phyloP scores from a whole-genome alignment of 1,140 invertebrate species.

The Drosophila ogumai region DNA sequence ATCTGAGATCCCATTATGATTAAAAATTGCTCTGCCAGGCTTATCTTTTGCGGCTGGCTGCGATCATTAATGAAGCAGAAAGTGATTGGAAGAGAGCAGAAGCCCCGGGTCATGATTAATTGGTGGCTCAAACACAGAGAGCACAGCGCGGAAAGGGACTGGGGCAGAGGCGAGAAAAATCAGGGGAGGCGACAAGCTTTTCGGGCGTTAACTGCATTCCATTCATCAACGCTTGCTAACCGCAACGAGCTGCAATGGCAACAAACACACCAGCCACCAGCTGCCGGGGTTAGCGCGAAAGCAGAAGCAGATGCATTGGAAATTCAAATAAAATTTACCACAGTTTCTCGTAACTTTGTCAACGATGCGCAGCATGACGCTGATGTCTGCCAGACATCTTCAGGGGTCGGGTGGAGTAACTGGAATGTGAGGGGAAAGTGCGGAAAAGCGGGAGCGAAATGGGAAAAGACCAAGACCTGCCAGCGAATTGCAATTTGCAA shows the following conservation, averaged over 20 bases:
- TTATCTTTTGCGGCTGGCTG: constrained; percentile 66
- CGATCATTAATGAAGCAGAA: constrained; percentile 63
- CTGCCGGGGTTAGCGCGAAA: constrained; percentile 15
- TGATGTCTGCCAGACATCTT: constrained; percentile 51
- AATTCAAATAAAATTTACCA: constrained; percentile 83
- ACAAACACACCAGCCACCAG: constrained; percentile 15
- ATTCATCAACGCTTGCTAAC: constrained; percentile 80
- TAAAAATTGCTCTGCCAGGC: constrained; percentile 72
- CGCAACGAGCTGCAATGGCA: constrained; percentile 59
- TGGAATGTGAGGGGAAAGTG: neutral
- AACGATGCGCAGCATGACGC: constrained; percentile 78
- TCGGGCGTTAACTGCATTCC: constrained; percentile 81
- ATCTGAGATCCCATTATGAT: constrained; percentile 70
- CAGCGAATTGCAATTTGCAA: constrained; percentile 81
- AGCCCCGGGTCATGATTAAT: constrained; percentile 66
- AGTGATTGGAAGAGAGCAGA: constrained; percentile 40
- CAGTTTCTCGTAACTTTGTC: constrained; percentile 81
- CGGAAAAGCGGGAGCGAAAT: constrained; percentile 27
- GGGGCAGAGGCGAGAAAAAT: constrained; percentile 39
- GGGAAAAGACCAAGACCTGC: constrained; percentile 64
- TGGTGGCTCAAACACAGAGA: constrained; percentile 43
- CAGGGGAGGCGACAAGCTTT: constrained; percentile 48
- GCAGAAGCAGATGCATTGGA: constrained; percentile 67
- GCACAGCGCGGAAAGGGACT: neutral
- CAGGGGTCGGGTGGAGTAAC: neutral